These are phyloP conservation scores for Stenichneumon culpator DNA, from an alignment of 2,888 invertebrate genomes.

Conservation along the genomic window DNA sequence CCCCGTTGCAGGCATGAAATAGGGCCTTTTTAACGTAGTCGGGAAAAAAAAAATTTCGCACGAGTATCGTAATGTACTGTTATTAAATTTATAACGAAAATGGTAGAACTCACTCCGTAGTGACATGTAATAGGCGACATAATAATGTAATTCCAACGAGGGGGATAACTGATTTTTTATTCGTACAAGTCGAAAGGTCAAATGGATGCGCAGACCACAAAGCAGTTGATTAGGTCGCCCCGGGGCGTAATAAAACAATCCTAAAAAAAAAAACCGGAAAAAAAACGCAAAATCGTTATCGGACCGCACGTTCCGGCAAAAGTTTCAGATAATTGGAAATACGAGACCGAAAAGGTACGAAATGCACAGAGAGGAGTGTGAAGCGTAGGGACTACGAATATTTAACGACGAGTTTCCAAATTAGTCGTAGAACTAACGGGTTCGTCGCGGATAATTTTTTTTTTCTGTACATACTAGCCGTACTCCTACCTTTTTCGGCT, in stretches of 20 bases:
- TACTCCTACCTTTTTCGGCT: constrained; percentile 4
- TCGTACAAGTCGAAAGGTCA: constrained; percentile 2
- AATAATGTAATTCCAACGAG: not conserved
- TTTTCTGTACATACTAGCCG: constrained; percentile 19
- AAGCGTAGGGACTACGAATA: constrained; percentile 60
- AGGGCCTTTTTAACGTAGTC: too few species aligned
- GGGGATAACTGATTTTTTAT: not conserved
- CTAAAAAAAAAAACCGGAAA: not conserved
- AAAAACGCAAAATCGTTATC: constrained; percentile 54
- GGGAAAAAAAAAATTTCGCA: too few species aligned
- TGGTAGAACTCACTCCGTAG: not conserved
- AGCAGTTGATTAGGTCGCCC: constrained; percentile 23
- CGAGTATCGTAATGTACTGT: too few species aligned
- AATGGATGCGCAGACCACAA: not conserved
- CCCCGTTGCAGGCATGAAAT: too few species aligned
- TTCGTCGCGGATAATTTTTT: constrained; percentile 60
- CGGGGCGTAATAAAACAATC: constrained; percentile 40
- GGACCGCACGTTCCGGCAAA: constrained; percentile 51
- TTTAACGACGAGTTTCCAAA: constrained; percentile 68
- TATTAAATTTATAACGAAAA: not conserved
- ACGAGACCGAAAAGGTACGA: constrained; percentile 52
- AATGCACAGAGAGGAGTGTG: constrained; percentile 14
- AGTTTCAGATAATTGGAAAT: constrained; percentile 68
- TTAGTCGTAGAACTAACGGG: constrained; percentile 68
- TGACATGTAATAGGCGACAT: not conserved